phyloP scores from a whole-genome alignment of 2,113 vertebrate genomes.

The Pachyramphus minor region DNA sequence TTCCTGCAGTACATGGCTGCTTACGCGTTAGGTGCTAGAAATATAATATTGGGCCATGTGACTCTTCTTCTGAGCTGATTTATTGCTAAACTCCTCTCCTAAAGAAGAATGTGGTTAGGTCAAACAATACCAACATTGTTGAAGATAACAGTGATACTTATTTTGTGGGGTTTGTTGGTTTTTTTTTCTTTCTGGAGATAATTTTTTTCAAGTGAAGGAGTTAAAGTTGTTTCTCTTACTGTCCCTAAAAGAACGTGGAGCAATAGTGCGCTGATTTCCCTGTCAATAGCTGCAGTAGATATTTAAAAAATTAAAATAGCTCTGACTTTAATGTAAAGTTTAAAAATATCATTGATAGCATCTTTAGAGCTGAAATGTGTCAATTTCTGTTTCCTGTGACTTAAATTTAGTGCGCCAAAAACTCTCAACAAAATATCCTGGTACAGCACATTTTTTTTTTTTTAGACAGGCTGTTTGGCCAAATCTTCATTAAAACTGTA shows the following conservation, averaged over 20 bases:
- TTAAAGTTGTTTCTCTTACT: neutral
- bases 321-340: neutral
- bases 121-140: neutral
- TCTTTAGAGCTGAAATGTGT: conserved; percentile 2
- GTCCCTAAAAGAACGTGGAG: neutral
- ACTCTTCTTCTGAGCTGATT: neutral
- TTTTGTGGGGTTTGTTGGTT: neutral
- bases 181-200: neutral
- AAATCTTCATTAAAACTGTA: conserved; percentile 7
- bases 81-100: neutral
- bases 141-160: neutral
- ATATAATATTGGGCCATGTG: neutral
- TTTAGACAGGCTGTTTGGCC: neutral
- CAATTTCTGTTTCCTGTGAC: neutral
- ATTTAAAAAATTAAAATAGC: neutral
- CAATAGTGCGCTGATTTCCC: neutral
- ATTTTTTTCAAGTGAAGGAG: neutral
- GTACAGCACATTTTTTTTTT: neutral
- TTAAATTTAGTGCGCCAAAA: neutral
- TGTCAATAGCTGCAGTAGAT: neutral
- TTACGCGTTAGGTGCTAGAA: neutral
- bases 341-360: neutral
- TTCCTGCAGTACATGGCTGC: neutral
- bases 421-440: neutral
- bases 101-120: neutral